Base-by-base conservation (phyloP, 2,113 vertebrate genomes). In the Thunnus maccoyii region DNA sequence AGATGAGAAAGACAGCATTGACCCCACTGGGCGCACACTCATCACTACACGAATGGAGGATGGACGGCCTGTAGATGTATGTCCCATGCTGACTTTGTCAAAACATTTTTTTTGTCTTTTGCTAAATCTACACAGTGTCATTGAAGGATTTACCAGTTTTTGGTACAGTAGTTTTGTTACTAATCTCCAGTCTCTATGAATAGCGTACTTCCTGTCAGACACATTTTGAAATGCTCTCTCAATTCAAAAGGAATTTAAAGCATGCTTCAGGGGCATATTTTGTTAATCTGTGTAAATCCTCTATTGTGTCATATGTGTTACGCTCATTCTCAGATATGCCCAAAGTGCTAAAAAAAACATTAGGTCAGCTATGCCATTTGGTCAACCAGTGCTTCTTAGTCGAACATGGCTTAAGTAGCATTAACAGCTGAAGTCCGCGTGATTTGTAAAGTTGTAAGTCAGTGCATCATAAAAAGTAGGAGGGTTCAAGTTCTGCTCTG, bases 51-150 rank as follows among this genome's bases (percentile, higher is more conserved):
- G 97, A 1, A 90, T 97, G 65, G 94, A 95, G n/a, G 97, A 98
- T 83, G 96, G 96, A 89, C 97, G 96, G 46, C 97, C 98, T 67
- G 96, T 98, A 55, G 98, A 99, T 56, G 98, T 99, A 94, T 94
- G 97, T 97, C 62, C 30, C 41, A 22, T 3, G 1, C 14, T 57
- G 25, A 78, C 36, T 65, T 20, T 14, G 14, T 30, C 14, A 13
- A 22, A 70, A 51, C 41, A 32, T 27, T 5, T 61, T 22, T 50
- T 12, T n/a, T 51, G 4, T 74, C 20, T 52, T 46, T 2, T 54
- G 11, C 48, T 62, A 8, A 54, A 60, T 50, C 20, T 46, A 50
- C 4, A 18, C 55, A 52, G 4, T 66, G 5, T 60, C 20, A 15
- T 56, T 48, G 22, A 16, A 20, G 50, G 41, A 64, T 70, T 41